These are phyloP conservation scores for Drosophila lacertosa DNA, from an alignment of 1,140 invertebrate genomes.

Conservation along the genomic window DNA sequence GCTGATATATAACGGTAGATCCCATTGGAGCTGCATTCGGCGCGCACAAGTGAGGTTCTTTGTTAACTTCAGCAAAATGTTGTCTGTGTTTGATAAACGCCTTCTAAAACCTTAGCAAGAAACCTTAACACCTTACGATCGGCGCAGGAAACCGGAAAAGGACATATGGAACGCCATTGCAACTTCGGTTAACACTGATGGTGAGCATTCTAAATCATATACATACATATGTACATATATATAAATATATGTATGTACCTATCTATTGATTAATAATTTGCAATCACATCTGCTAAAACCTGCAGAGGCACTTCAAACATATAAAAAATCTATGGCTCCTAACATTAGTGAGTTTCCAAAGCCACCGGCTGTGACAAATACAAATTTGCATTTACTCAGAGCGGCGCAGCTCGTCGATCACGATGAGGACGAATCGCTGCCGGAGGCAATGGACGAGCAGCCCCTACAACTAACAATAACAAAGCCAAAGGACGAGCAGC, in stretches of 20 bases:
- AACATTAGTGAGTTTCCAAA: constrained; percentile 24
- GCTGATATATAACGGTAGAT: no score
- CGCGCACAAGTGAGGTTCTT: constrained; percentile 7
- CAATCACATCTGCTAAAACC: constrained; percentile 32
- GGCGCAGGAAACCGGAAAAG: constrained; percentile 37
- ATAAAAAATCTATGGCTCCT: no score
- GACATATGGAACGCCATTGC: constrained; percentile 75
- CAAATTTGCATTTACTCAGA: constrained; percentile 24
- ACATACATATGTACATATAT: no score
- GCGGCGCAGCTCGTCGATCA: constrained; percentile 48
- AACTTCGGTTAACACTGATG: constrained; percentile 56
- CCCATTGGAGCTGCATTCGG: no score
- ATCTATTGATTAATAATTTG: not conserved
- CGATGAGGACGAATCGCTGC: constrained; percentile 69
- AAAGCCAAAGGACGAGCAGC: no score
- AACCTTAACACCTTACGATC: constrained; percentile 65
- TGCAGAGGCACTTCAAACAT: no score
- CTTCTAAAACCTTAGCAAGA: constrained; percentile 58
- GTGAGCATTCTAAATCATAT: constrained; percentile 33
- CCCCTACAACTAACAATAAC: no score
- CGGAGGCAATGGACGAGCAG: constrained; percentile 83
- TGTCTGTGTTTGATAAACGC: constrained; percentile 51
- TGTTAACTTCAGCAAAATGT: constrained; percentile 33
- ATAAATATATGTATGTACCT: no score
- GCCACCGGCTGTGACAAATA: constrained; percentile 10